phyloP scores from a whole-genome alignment of 2,888 invertebrate species.

The Papilio demoleus region DNA sequence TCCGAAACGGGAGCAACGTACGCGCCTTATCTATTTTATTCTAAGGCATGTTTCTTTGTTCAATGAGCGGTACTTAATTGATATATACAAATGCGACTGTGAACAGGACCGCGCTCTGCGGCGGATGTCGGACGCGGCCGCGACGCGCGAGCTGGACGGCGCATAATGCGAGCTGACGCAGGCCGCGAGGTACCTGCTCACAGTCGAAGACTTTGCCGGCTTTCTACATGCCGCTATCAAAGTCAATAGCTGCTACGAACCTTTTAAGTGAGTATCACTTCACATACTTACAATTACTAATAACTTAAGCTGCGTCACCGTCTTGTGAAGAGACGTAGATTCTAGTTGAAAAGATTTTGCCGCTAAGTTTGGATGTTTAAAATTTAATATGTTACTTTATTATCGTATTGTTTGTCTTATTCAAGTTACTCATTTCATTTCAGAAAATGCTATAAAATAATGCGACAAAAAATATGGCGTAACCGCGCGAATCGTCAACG shows the following conservation, averaged over 20 bases:
- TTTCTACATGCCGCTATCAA: slow-evolving; percentile 6
- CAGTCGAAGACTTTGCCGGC: not conserved
- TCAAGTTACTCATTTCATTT: too few species aligned
- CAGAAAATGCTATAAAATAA: slow-evolving; percentile 13
- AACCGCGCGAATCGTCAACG: not conserved
- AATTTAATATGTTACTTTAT: too few species aligned
- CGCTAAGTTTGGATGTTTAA: too few species aligned
- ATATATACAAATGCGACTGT: not conserved
- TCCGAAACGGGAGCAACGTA: not conserved
- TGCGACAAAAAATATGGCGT: not conserved
- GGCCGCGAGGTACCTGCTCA: slow-evolving; percentile 10
- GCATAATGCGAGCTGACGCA: slow-evolving; percentile 30
- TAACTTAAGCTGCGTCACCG: too few species aligned
- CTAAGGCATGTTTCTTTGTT: too few species aligned
- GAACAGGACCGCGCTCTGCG: not conserved
- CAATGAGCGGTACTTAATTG: too few species aligned
- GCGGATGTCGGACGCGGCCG: slow-evolving; percentile 10
- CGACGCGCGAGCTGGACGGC: not conserved
- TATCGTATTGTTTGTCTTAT: too few species aligned
- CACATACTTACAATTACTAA: not conserved
- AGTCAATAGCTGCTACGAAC: not conserved
- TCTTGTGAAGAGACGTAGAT: too few species aligned
- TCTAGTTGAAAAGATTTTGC: too few species aligned
- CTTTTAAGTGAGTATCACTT: not conserved
- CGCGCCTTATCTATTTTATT: not conserved